A percentile compares a stretch with the other conserved stretches of the same genome.
These are phyloP conservation scores for Hoplostethus atlanticus DNA, from an alignment of 2,797 vertebrate genomes.

Conservation along the genomic window DNA sequence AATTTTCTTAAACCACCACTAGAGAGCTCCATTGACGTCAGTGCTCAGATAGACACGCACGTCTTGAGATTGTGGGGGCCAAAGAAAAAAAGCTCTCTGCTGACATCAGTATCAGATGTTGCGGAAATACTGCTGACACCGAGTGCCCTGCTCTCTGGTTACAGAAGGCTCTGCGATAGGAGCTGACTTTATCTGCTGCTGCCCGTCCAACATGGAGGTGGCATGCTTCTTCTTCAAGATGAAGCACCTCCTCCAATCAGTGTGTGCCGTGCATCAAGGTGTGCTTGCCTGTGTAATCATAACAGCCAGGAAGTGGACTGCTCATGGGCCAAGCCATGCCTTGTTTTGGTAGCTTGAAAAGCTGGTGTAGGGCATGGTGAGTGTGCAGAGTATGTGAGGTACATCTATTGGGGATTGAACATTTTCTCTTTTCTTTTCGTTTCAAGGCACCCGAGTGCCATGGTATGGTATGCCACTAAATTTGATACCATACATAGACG, in stretches of 20 bases:
- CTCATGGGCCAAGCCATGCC: no score
- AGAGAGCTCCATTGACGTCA: conserved; percentile 62
- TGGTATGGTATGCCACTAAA: no score
- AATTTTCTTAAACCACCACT: conserved; percentile 30
- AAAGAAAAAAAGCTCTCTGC: conserved; percentile 18
- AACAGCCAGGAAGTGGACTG: no score
- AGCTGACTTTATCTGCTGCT: conserved; percentile 1
- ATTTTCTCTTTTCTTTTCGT: conserved; percentile 1
- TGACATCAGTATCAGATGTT: conserved; percentile 45
- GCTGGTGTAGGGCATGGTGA: neutral
- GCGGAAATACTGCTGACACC: conserved; percentile 17
- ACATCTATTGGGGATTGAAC: conserved; percentile 14
- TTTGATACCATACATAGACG: no score
- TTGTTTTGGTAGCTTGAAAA: neutral
- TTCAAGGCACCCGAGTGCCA: neutral
- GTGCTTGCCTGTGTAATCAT: neutral
- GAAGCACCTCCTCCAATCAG: neutral
- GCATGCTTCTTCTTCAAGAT: neutral
- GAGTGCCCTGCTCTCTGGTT: conserved; percentile 8
- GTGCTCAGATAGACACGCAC: neutral
- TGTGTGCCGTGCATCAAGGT: neutral
- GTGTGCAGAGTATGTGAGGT: neutral
- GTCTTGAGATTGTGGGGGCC: neutral
- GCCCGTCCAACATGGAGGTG: no score
- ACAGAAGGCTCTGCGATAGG: conserved; percentile 6